Base-by-base conservation (phyloP, 2,113 vertebrate species). In the Plotosus lineatus region DNA sequence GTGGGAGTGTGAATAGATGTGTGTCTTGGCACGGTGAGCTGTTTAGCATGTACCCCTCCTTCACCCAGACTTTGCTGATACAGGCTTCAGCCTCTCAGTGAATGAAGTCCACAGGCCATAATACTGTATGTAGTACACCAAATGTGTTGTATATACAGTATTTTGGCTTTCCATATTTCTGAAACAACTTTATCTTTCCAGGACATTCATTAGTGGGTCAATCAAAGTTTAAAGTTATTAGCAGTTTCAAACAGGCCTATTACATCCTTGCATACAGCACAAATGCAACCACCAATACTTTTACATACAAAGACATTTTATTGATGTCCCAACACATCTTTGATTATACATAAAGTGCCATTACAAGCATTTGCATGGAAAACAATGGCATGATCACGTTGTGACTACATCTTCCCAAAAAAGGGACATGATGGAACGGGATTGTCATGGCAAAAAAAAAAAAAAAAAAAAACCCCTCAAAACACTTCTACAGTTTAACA, bases 391-490 rank as follows among this genome's bases (percentile, higher is more conserved):
- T 84, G 78, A 78, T 69, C 81, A 86, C 81, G 77, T 83, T 75
- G 75, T 73, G 89, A 89, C 85, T 86, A 88, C 82, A 42, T 85
- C 85, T 82, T 82, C 83, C 75, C 51, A 78, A 65, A 74, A 78
- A 88, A 79, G 76, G 78, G 79, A 72, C 82, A 71, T 86, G 79
- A 81, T 79, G 51, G 77, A 56, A 42, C 66, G 55, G 80, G 90
- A 93, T 92, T 91, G 91, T 90, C 91, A 89, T 90, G 90, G 88
- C 88, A 90, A 90, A 87, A 31, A 66, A 85, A 69, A n/a, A n/a
- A n/a, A n/a, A n/a, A n/a, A n/a, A n/a, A n/a, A n/a, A n/a, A n/a
- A n/a, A n/a, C n/a, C n/a, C n/a, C n/a, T 71, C 60, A 84, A 87
- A 53, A 79, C 50, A 66, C 58, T 28, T 73, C 71, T 81, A 78